Evolutionary conservation across 2,888 invertebrate species (phyloP).

Genomic region (Drosophila mayaguana): DNA sequence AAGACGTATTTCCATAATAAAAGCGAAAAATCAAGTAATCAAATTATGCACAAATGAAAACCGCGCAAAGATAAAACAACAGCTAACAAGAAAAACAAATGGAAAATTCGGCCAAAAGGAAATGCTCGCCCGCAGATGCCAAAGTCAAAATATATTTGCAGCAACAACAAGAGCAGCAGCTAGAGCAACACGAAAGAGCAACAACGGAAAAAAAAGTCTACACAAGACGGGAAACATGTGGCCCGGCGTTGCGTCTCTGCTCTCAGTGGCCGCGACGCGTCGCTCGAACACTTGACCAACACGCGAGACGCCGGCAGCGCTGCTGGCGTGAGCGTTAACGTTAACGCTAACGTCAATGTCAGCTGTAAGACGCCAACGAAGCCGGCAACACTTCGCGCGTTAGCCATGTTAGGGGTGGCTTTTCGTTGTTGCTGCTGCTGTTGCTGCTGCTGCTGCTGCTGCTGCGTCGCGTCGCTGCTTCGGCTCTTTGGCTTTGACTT

Average conservation of each 20-base stretch:
- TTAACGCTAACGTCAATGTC: constrained; percentile 24
- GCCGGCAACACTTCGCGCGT: constrained; percentile 61
- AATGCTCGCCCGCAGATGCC: constrained; percentile 54
- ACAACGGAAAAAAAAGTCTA: constrained; percentile 35
- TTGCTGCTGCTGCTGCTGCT: constrained; percentile 17
- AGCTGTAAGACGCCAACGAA: constrained; percentile 44
- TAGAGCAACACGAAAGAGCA: constrained; percentile 12
- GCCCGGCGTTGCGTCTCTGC: constrained; percentile 30
- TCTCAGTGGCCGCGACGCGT: constrained; percentile 30
- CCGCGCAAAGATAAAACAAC: constrained; percentile 35
- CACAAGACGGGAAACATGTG: constrained; percentile 65
- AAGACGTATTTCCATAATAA: constrained; percentile 51
- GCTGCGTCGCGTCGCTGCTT: constrained; percentile 27
- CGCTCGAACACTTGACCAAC: constrained; percentile 60
- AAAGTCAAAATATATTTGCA: constrained; percentile 62
- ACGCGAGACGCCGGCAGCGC: constrained; percentile 40
- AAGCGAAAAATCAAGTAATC: constrained; percentile 55
- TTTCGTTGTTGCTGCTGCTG: constrained; percentile 36
- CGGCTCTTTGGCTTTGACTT: constrained; percentile 20
- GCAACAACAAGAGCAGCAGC: constrained; percentile 22
- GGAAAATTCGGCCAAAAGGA: constrained; percentile 47
- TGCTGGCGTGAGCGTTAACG: constrained; percentile 17
- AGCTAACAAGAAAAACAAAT: constrained; percentile 21
- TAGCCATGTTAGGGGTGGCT: constrained; percentile 70
- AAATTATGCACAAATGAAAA: constrained; percentile 56